Conservation (phyloP, 2,113 vertebrate genomes). For the Sebastes schlegelii region DNA sequence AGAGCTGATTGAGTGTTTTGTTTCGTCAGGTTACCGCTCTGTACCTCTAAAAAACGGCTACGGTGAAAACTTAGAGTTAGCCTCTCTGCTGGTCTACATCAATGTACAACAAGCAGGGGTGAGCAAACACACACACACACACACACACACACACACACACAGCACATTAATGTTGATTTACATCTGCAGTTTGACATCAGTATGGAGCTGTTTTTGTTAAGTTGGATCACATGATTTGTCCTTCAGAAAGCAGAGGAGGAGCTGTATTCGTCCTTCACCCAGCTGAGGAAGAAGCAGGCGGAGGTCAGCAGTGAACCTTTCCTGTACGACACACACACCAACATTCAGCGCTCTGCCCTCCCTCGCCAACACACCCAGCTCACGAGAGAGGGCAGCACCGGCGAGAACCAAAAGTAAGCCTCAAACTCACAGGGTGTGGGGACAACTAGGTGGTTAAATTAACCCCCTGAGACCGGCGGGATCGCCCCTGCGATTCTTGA, state of each 20-base stretch:
- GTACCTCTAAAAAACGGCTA: conserved; percentile 95
- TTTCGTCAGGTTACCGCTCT: conserved; percentile 89
- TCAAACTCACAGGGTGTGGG: too few relatives aligned
- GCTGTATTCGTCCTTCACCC: conserved; percentile 92
- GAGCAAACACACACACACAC: conserved; percentile 58
- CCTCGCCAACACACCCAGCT: conserved; percentile 83
- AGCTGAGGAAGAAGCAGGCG: conserved; percentile 88
- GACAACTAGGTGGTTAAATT: background rate
- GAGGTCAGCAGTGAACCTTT: conserved; percentile 88
- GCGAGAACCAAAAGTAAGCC: conserved; percentile 85
- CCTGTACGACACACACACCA: conserved; percentile 89
- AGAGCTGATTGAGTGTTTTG: background rate
- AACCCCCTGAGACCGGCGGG: too few relatives aligned
- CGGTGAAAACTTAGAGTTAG: conserved; percentile 92
- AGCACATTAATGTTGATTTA: background rate
- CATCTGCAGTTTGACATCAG: background rate
- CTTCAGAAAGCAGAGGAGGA: conserved; percentile 91
- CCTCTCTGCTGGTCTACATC: conserved; percentile 92
- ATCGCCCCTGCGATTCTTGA: too few relatives aligned
- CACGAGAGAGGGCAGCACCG: conserved; percentile 84
- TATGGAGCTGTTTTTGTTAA: background rate
- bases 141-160: background rate
- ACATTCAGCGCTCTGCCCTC: conserved; percentile 74
- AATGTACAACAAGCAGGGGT: conserved; percentile 90
- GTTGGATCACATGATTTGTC: background rate